Evolutionary conservation across 2,888 invertebrate genomes (phyloP).

Genomic region (Agriotes lineatus): DNA sequence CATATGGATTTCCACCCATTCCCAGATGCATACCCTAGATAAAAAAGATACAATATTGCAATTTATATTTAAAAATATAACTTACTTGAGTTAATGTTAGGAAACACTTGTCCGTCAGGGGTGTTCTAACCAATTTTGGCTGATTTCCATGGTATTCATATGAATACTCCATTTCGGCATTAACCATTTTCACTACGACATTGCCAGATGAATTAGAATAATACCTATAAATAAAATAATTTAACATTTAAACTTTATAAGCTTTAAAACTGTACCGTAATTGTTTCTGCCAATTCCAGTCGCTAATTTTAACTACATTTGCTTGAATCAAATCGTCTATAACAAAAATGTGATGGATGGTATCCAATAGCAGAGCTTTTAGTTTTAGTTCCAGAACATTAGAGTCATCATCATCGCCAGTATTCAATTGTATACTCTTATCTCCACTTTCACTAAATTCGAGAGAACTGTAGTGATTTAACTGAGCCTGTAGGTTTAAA

Average conservation of each 20-base stretch:
- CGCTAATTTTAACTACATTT: conserved; percentile 74
- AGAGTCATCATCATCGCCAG: conserved; percentile 49
- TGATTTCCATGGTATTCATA: conserved; percentile 99
- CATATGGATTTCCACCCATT: conserved; percentile 98
- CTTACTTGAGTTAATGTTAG: conserved; percentile 91
- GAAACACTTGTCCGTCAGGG: conserved; percentile 97
- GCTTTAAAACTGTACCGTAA: too few relatives aligned
- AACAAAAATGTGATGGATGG: conserved; percentile 90
- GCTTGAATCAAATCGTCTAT: conserved; percentile 81
- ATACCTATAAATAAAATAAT: conserved; percentile 68
- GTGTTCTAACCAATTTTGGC: conserved; percentile 94
- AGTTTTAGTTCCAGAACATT: conserved; percentile 78
- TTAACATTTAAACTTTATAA: not conserved
- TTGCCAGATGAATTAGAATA: conserved; percentile 74
- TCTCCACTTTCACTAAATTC: conserved; percentile 58
- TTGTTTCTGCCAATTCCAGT: conserved; percentile 98
- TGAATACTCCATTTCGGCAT: conserved; percentile 94
- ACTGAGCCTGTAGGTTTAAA: conserved; percentile 63
- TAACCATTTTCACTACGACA: conserved; percentile 88
- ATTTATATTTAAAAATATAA: not conserved
- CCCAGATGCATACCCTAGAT: conserved; percentile 93
- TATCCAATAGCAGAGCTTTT: conserved; percentile 92
- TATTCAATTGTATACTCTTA: conserved; percentile 37
- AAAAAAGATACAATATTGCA: not conserved
- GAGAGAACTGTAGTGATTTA: conserved; percentile 68